Evolutionary conservation across 1,140 invertebrate genomes (phyloP).

Genomic region (Parasteatoda tepidariorum): DNA sequence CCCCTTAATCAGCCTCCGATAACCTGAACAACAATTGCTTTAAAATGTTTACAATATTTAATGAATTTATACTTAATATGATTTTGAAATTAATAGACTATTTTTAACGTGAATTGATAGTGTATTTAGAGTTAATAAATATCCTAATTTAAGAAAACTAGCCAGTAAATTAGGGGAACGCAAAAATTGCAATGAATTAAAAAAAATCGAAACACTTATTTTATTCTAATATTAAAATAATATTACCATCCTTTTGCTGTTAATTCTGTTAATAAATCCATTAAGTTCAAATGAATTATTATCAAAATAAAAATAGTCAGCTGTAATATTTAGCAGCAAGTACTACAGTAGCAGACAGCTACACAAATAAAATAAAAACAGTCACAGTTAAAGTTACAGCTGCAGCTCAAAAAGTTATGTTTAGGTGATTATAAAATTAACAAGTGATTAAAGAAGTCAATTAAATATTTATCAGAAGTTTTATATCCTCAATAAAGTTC

Average conservation of each 20-base stretch:
- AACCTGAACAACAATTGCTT: no score
- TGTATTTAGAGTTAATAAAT: background rate
- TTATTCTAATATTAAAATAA: background rate
- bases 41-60: no score
- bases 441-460: no score
- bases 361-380: no score
- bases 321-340: no score
- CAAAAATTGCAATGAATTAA: background rate
- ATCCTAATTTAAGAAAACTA: background rate
- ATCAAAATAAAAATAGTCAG: background rate
- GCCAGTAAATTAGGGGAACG: background rate
- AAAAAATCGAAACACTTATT: background rate
- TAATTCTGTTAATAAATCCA: constrained; percentile 13
- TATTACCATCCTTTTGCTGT: constrained; percentile 21
- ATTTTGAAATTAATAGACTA: no score
- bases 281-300: background rate
- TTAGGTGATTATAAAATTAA: no score
- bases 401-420: no score
- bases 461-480: background rate
- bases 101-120: background rate
- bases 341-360: background rate
- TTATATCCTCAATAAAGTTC: background rate
- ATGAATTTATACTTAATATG: no score
- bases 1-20: no score
- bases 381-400: no score